Evolutionary conservation across 2,797 vertebrate genomes (phyloP).

Genomic region (Parauchenoglanis punctatus): DNA sequence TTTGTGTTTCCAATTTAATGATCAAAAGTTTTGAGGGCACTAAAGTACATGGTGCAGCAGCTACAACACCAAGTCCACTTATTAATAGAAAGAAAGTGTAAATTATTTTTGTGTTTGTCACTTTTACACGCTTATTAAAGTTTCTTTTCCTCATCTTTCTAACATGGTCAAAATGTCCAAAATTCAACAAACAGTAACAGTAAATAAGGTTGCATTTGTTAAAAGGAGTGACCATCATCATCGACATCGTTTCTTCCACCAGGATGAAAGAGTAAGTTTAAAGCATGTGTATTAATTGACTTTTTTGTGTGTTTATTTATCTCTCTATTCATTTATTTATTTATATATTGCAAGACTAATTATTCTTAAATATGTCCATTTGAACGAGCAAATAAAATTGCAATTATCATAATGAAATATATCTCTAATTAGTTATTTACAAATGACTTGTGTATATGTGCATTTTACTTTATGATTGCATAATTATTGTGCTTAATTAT

Average conservation of each 20-base stretch:
- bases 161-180: background rate
- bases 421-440: background rate
- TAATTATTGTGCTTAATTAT: background rate
- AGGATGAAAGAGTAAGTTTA: background rate
- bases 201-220: background rate
- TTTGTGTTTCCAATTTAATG: background rate
- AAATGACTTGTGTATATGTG: background rate
- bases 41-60: background rate
- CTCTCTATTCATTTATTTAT: background rate
- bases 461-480: background rate
- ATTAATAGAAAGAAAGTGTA: too few species aligned
- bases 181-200: too few species aligned
- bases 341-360: background rate
- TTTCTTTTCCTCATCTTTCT: too few species aligned
- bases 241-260: background rate
- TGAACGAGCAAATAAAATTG: background rate
- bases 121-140: too few species aligned
- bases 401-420: background rate
- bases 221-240: too few species aligned
- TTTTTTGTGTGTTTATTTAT: background rate
- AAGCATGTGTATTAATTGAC: background rate
- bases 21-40: background rate
- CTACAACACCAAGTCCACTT: background rate
- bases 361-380: too few species aligned
- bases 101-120: background rate